phyloP scores from a whole-genome alignment of 2,797 vertebrate genomes.

The Intellagama lesueurii region DNA sequence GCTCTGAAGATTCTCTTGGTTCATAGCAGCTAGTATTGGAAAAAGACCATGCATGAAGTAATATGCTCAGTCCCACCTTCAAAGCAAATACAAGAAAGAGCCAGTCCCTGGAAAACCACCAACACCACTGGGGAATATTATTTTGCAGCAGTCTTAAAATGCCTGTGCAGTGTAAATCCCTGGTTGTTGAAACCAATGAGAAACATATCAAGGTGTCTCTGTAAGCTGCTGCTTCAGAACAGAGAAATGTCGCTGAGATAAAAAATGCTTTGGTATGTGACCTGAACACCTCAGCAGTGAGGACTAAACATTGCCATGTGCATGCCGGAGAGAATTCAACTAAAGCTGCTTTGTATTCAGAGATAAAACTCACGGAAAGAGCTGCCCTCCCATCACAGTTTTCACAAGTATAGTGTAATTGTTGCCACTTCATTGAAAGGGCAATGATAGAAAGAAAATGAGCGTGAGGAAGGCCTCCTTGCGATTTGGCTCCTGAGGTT shows the following conservation, averaged over 20 bases:
- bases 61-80: background rate
- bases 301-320: too few relatives aligned
- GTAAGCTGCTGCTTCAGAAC: background rate
- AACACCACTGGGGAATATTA: too few relatives aligned
- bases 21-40: background rate
- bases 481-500: background rate
- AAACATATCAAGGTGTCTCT: background rate
- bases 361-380: too few relatives aligned
- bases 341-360: too few relatives aligned
- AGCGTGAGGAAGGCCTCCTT: background rate
- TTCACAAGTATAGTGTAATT: background rate
- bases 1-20: background rate
- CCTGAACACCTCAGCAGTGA: background rate
- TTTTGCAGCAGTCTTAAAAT: too few relatives aligned
- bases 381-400: background rate
- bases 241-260: background rate
- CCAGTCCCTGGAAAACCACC: background rate
- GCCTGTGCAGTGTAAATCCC: too few relatives aligned
- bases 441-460: too few relatives aligned
- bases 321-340: too few relatives aligned
- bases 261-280: background rate
- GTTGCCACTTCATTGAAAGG: background rate
- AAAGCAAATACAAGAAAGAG: background rate
- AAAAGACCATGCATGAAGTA: background rate
- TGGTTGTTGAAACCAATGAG: background rate